Percentiles rank a stretch among this genome's conserved stretches.
These are phyloP conservation scores for Dascillus cervinus DNA, from an alignment of 2,888 invertebrate species.

Conservation along the genomic window DNA sequence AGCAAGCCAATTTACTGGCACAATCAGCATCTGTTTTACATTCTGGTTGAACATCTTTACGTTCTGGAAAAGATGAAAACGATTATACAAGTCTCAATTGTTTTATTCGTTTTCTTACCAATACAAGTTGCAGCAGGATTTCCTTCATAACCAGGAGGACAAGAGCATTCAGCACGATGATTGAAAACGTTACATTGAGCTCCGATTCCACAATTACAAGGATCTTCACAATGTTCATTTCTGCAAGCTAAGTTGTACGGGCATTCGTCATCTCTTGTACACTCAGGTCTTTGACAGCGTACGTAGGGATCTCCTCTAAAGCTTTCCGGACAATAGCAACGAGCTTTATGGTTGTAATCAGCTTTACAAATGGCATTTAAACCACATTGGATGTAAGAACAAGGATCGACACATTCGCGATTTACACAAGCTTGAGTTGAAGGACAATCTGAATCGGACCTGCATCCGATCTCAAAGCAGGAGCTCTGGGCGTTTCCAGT, in stretches of 20 bases:
- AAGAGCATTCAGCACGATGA: constrained; percentile 70
- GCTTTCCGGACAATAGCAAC: constrained; percentile 69
- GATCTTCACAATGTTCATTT: constrained; percentile 71
- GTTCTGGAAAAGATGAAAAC: constrained; percentile 36
- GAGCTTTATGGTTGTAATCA: constrained; percentile 67
- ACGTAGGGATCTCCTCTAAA: constrained; percentile 73
- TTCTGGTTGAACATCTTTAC: constrained; percentile 49
- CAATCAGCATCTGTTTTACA: constrained; percentile 79
- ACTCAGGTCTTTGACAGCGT: constrained; percentile 72
- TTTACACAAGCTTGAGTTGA: constrained; percentile 75
- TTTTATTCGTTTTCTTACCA: constrained; percentile 39
- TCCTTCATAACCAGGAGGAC: constrained; percentile 74
- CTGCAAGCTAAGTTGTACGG: constrained; percentile 71
- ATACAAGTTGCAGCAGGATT: constrained; percentile 65
- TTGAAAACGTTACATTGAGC: constrained; percentile 71
- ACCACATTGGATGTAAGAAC: constrained; percentile 73
- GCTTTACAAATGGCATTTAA: constrained; percentile 68
- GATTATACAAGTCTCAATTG: too few relatives aligned
- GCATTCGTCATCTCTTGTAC: constrained; percentile 68
- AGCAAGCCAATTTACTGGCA: constrained; percentile 77
- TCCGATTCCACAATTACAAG: constrained; percentile 73
- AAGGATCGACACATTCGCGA: constrained; percentile 72
- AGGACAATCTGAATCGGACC: constrained; percentile 77
- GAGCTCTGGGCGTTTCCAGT: constrained; percentile 76
- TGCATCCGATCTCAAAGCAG: constrained; percentile 77